These are phyloP conservation scores for Chrysemys picta DNA, from an alignment of 2,113 vertebrate species.

Conservation along the genomic window DNA sequence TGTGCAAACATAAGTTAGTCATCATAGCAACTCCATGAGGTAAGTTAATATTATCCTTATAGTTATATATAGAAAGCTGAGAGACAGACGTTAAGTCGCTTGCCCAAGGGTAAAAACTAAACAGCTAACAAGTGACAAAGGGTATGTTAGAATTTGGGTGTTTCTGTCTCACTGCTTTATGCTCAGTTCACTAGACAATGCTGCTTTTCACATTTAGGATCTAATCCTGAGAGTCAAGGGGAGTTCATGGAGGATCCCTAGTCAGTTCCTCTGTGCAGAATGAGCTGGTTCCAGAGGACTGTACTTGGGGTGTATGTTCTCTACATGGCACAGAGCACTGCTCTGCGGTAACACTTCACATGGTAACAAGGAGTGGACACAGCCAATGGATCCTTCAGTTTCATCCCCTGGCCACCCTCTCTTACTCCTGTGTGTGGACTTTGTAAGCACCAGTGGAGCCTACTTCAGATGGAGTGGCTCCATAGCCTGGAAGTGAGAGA, in stretches of 20 bases:
- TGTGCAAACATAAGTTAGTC: background rate
- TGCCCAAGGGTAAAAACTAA: background rate
- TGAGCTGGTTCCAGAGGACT: background rate
- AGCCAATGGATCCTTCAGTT: background rate
- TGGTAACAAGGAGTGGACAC: background rate
- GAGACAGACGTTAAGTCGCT: background rate
- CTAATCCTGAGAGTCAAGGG: background rate
- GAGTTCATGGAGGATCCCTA: background rate
- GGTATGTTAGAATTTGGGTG: background rate
- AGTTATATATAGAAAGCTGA: background rate
- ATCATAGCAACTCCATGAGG: background rate
- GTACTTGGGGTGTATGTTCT: background rate
- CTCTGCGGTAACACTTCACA: background rate
- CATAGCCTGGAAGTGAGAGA: background rate
- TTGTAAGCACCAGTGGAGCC: background rate
- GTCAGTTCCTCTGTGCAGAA: background rate
- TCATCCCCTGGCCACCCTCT: background rate
- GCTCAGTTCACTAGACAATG: background rate
- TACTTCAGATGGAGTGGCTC: background rate
- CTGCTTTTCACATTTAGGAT: background rate
- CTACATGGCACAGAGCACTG: background rate
- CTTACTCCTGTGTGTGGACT: background rate
- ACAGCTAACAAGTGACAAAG: background rate
- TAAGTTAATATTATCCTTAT: background rate
- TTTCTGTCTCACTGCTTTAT: background rate